Percentiles rank a stretch among this genome's conserved stretches.
These are phyloP conservation scores for Tenthredo notha DNA, from an alignment of 2,888 invertebrate genomes.

Conservation along the genomic window DNA sequence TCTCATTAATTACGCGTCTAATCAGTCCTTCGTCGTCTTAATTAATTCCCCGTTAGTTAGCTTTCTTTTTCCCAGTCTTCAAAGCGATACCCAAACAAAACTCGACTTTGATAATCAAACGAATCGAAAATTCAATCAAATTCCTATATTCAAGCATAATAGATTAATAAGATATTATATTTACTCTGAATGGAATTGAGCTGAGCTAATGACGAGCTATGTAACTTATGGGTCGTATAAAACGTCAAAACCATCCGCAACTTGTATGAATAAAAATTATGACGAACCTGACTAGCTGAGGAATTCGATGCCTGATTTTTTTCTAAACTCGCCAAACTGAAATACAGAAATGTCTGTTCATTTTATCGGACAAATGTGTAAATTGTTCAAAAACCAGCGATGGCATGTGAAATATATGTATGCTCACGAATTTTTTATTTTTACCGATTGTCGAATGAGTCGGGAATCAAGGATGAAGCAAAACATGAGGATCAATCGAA, in stretches of 20 bases:
- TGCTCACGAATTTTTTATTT: neutral
- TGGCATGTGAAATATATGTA: neutral
- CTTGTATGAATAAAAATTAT: neutral
- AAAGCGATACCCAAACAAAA: neutral
- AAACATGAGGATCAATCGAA: constrained; percentile 2
- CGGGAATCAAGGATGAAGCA: neutral
- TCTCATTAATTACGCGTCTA: constrained; percentile 60
- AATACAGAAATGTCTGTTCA: neutral
- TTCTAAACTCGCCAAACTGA: neutral
- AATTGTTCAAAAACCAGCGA: neutral
- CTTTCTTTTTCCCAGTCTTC: neutral
- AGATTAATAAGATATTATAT: neutral
- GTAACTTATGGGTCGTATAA: neutral
- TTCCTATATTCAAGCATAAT: neutral
- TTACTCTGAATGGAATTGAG: neutral
- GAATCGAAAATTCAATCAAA: neutral
- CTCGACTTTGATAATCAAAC: neutral
- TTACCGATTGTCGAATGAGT: neutral
- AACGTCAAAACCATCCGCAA: neutral
- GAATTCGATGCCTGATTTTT: neutral
- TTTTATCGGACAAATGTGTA: neutral
- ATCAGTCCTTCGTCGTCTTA: constrained; percentile 21
- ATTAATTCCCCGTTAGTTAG: neutral
- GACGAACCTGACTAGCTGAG: neutral
- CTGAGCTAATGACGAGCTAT: neutral